Conservation (phyloP, 2,888 invertebrate genomes). For the Brachycybe producta region DNA sequence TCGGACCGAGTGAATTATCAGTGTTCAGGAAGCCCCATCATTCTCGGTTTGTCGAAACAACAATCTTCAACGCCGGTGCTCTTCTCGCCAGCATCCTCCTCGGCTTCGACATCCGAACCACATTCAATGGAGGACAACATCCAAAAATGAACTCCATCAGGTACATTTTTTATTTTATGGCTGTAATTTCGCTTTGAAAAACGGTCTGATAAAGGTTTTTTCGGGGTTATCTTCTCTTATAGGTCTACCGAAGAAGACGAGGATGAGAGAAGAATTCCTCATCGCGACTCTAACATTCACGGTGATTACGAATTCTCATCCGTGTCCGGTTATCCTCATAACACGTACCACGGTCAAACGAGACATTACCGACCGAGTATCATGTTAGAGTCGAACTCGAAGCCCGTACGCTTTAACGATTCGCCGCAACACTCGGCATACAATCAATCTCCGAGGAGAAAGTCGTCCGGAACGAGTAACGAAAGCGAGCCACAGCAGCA, state of each 20-base stretch:
- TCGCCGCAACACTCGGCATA: slow-evolving; percentile 36
- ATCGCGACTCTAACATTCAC: slow-evolving; percentile 25
- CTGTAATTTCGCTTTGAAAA: not conserved
- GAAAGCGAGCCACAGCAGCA: slow-evolving; percentile 67
- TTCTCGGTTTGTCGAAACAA: slow-evolving; percentile 41
- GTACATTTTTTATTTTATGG: slow-evolving; percentile 31
- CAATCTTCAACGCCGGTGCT: slow-evolving; percentile 78
- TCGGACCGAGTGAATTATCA: slow-evolving; percentile 6
- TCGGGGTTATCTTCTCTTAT: too few relatives aligned
- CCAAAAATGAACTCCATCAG: slow-evolving; percentile 61
- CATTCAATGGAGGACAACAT: slow-evolving; percentile 70
- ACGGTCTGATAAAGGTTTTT: not conserved
- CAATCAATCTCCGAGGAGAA: slow-evolving; percentile 53
- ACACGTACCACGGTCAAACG: slow-evolving; percentile 81
- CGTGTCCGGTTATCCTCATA: slow-evolving; percentile 54
- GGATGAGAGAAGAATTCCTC: slow-evolving; percentile 22
- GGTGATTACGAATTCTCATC: slow-evolving; percentile 46
- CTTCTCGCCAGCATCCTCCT: slow-evolving; percentile 80
- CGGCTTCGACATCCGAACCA: slow-evolving; percentile 81
- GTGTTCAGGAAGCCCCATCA: slow-evolving; percentile 13
- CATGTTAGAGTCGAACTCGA: slow-evolving; percentile 26
- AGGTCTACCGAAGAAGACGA: slow-evolving; percentile 24
- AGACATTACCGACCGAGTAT: slow-evolving; percentile 48
- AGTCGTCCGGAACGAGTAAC: slow-evolving; percentile 52
- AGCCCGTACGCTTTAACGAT: slow-evolving; percentile 61